Conservation (phyloP, 2,888 invertebrate species). For the Panopea generosa region DNA sequence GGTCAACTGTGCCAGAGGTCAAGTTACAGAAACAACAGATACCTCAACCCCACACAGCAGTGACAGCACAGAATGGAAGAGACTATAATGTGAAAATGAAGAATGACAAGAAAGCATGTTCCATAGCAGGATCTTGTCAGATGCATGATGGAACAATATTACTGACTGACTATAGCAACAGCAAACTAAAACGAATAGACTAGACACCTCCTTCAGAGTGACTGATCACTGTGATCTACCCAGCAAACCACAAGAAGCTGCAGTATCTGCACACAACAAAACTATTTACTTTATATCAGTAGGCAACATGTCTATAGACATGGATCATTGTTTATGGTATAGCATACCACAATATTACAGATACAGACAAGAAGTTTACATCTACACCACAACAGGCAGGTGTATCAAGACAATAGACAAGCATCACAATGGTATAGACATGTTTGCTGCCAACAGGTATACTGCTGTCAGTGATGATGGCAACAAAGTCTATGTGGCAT, state of each 20-base stretch:
- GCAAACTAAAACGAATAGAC: conserved; percentile 17
- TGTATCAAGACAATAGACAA: background rate
- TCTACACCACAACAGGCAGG: conserved; percentile 10
- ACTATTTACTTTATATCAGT: conserved; percentile 16
- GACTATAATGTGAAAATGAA: conserved; percentile 7
- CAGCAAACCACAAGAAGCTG: conserved; percentile 10
- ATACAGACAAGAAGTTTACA: background rate
- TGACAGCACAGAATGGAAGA: background rate
- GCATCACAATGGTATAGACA: background rate
- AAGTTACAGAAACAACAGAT: background rate
- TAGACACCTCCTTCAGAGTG: background rate
- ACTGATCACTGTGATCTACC: conserved; percentile 11
- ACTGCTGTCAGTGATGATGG: background rate
- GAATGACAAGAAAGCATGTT: background rate
- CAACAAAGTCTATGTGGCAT: background rate
- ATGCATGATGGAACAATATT: conserved; percentile 7
- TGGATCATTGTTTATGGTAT: conserved; percentile 8
- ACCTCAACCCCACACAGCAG: background rate
- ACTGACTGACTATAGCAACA: conserved; percentile 7
- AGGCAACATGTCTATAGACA: background rate
- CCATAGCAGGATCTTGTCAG: conserved; percentile 12
- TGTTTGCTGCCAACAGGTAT: background rate
- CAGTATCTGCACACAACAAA: background rate
- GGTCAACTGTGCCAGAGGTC: too few species aligned
- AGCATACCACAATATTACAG: conserved; percentile 4